phyloP scores from a whole-genome alignment of 2,113 vertebrate species.

The Apus apus region DNA sequence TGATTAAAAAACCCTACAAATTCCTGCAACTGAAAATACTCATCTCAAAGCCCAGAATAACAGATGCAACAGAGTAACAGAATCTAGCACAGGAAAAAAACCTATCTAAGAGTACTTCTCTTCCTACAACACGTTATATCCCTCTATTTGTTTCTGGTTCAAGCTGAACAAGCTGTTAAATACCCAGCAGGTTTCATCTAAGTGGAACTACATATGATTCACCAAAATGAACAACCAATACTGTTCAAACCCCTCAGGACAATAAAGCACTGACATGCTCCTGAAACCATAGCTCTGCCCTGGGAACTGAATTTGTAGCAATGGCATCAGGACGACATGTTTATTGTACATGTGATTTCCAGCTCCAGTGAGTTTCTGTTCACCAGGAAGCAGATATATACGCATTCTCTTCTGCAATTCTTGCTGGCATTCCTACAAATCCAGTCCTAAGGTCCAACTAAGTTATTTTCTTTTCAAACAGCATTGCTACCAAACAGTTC shows the following conservation, averaged over 20 bases:
- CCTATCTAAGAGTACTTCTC: background rate
- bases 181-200: background rate
- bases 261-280: background rate
- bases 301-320: background rate
- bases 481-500: slow-evolving; percentile 33
- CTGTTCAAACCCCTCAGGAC: background rate
- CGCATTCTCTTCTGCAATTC: background rate
- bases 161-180: background rate
- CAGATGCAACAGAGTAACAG: background rate
- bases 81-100: background rate
- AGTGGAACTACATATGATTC: background rate
- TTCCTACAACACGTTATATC: background rate
- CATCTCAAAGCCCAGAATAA: background rate
- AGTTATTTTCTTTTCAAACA: slow-evolving; percentile 20
- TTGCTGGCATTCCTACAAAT: slow-evolving; percentile 12
- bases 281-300: background rate
- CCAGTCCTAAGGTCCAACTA: background rate
- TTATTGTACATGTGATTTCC: background rate
- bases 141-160: background rate
- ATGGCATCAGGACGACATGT: slow-evolving; percentile 1
- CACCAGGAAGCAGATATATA: slow-evolving; percentile 5
- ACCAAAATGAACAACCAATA: background rate
- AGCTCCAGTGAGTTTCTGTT: slow-evolving; percentile 9
- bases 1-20: background rate
- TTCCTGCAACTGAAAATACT: background rate